phyloP scores from a whole-genome alignment of 2,888 invertebrate species.

The Phymatocera aterrima region DNA sequence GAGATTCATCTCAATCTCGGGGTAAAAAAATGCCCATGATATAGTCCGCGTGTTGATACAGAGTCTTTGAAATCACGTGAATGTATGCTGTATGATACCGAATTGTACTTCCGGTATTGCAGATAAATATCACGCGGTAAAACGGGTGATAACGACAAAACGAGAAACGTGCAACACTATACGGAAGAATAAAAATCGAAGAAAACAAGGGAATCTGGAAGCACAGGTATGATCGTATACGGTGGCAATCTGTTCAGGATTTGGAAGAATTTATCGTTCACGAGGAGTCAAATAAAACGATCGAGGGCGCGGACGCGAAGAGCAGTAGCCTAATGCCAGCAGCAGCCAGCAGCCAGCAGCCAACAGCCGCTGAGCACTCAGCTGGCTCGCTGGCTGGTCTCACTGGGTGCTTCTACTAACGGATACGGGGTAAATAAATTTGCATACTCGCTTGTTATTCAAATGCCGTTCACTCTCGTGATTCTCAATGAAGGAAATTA shows the following conservation, averaged over 20 bases:
- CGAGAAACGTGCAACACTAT: neutral
- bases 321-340: too few relatives aligned
- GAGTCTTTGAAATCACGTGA: too few relatives aligned
- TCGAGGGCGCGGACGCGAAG: neutral
- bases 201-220: neutral
- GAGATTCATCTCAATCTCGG: too few relatives aligned
- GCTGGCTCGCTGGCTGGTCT: conserved; percentile 36
- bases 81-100: too few relatives aligned
- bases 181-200: neutral
- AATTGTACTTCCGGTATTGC: too few relatives aligned
- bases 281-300: conserved; percentile 34
- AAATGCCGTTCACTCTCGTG: conserved; percentile 69
- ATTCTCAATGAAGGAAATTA: conserved; percentile 66
- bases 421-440: conserved; percentile 59
- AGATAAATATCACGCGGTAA: too few relatives aligned
- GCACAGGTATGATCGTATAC: conserved; percentile 29
- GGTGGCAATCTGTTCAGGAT: conserved; percentile 43
- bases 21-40: too few relatives aligned
- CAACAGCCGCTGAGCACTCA: conserved; percentile 16
- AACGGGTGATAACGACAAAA: too few relatives aligned
- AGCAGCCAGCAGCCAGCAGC: neutral
- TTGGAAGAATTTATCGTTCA: conserved; percentile 51
- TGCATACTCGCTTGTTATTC: conserved; percentile 73
- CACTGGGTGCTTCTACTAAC: conserved; percentile 28
- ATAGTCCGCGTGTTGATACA: too few relatives aligned